Evolutionary conservation across 2,113 vertebrate genomes (phyloP), one percentile per base, ranked within the genome.

Genomic region (Zosterops lateralis): DNA sequence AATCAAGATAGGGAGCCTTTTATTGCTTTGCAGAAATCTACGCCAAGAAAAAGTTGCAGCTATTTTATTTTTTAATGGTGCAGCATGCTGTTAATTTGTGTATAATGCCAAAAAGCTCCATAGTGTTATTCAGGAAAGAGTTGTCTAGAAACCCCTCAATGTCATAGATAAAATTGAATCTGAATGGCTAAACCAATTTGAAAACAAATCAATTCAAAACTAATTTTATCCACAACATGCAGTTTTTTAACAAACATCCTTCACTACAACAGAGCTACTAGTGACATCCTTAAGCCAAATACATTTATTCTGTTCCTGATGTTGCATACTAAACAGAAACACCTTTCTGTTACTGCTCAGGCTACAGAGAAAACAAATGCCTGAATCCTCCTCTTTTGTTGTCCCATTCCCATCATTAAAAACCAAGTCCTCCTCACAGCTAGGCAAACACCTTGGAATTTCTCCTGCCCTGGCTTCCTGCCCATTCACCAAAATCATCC

Each of bases 1-100:
- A 92, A 92, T 91, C 91, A 95, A 74, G 82, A 81, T 32, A 85
- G 83, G 84, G 70, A 91, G 58, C 47, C 79, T 88, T 96, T 86
- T 87, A 91, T 96, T 14, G 2, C 50, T 95, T 79, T 79, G 48
- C 34, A 90, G 89, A 94, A 89, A 84, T 50, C 58, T 89, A 64
- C 0, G 15, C 92, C 89, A 95, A 93, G 89, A 73, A 94, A 93
- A 94, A 95, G 93, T 22, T 94, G 47, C 90, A 92, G 81, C 29
- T 91, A 54, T 93, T 72, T 66, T 56, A 89, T 80, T 92, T 92
- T 95, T 90, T 93, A 95, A 96, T 65, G 73, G 86, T 2, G 7
- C 68, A 91, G 50, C 78, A 84, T 84, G 65, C 50, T 93, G 87
- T 87, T 93, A 96, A 95, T 93, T 84, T 80, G 57, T 38, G 48